Evolutionary conservation across 2,113 vertebrate species (phyloP).

Genomic region (Thymallus thymallus): DNA sequence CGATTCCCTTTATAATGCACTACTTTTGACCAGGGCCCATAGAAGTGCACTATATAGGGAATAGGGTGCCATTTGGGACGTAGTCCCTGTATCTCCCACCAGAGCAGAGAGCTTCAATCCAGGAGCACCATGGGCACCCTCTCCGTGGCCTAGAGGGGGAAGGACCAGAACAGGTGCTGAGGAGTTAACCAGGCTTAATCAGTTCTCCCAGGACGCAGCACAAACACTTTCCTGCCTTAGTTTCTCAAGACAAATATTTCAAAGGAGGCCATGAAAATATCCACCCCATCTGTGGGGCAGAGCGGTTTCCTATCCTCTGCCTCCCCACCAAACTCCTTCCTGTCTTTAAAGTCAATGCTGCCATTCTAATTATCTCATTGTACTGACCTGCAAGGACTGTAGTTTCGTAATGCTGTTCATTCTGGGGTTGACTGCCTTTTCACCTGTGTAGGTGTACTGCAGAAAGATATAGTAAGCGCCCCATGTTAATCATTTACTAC

Average conservation of each 20-base stretch:
- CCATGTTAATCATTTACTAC: too few species aligned
- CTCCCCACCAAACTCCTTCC: background rate
- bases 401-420: too few species aligned
- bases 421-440: too few species aligned
- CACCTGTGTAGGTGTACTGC: too few species aligned
- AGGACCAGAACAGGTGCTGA: background rate
- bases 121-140: background rate
- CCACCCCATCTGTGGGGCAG: background rate
- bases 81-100: too few species aligned
- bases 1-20: too few species aligned
- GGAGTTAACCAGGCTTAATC: background rate
- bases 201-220: background rate
- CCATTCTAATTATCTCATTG: background rate
- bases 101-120: too few species aligned
- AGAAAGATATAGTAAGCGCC: too few species aligned
- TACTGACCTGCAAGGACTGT: background rate
- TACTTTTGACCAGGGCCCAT: too few species aligned
- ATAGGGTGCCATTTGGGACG: too few species aligned
- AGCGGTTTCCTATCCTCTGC: background rate
- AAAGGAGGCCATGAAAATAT: background rate
- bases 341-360: background rate
- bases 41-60: too few species aligned
- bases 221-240: background rate
- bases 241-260: conserved; percentile 1
- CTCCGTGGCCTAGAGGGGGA: background rate